A percentile compares a stretch with the other conserved stretches of the same genome.
phyloP scores from a whole-genome alignment of 2,113 vertebrate genomes.

The Gadus chalcogrammus region DNA sequence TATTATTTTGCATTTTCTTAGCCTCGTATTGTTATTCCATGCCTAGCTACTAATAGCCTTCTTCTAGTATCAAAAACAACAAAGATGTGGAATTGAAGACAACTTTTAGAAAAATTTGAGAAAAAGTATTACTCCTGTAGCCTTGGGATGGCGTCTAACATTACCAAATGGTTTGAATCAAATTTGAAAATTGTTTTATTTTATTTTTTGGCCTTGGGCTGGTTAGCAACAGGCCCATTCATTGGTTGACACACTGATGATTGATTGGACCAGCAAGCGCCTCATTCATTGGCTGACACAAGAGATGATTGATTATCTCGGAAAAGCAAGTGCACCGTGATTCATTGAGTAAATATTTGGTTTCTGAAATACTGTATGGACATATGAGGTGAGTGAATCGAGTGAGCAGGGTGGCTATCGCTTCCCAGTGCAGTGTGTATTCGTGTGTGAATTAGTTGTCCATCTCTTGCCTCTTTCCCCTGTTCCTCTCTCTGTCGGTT shows the following conservation, averaged over 20 bases:
- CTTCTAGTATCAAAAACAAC: too few relatives aligned
- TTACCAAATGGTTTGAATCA: not conserved
- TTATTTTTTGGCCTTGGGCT: not conserved
- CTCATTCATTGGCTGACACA: conserved; percentile 33
- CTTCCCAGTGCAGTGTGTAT: not conserved
- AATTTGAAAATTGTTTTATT: conserved; percentile 22
- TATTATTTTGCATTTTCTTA: too few relatives aligned
- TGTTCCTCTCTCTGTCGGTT: not conserved
- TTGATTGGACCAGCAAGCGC: conserved; percentile 33
- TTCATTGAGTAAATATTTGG: conserved; percentile 44
- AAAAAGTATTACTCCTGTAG: not conserved
- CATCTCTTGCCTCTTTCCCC: not conserved
- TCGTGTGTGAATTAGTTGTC: not conserved
- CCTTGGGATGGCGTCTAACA: not conserved
- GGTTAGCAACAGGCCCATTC: conserved; percentile 20
- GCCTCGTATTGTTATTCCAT: too few relatives aligned
- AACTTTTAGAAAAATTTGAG: too few relatives aligned
- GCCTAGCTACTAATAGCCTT: too few relatives aligned
- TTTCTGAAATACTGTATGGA: conserved; percentile 22
- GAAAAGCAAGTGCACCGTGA: conserved; percentile 26
- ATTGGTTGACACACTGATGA: conserved; percentile 40
- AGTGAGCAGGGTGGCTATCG: conserved; percentile 4
- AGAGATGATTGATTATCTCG: conserved; percentile 42
- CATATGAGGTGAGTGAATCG: conserved; percentile 1
- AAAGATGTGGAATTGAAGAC: too few relatives aligned